These are phyloP conservation scores for Erebia ligea DNA, from an alignment of 2,888 invertebrate genomes.

Conservation along the genomic window DNA sequence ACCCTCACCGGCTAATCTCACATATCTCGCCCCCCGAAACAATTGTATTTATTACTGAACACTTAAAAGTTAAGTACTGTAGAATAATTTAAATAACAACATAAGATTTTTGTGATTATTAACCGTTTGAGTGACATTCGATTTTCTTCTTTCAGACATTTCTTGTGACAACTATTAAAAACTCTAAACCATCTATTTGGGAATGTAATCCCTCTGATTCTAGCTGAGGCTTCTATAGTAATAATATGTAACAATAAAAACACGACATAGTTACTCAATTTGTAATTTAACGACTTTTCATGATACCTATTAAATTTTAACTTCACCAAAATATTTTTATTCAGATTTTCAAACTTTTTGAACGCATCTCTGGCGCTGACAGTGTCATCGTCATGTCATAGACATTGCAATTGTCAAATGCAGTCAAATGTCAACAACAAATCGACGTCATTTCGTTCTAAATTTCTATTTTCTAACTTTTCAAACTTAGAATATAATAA, in stretches of 20 bases:
- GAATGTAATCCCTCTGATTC: too few relatives aligned
- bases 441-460: too few relatives aligned
- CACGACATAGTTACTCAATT: too few relatives aligned
- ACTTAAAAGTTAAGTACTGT: conserved; percentile 6
- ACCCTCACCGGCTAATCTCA: conserved; percentile 20
- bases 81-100: background rate
- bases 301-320: too few relatives aligned
- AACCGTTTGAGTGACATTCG: background rate
- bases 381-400: background rate
- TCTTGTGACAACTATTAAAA: background rate
- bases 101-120: background rate
- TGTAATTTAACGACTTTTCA: too few relatives aligned
- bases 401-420: background rate
- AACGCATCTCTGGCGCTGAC: background rate
- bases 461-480: too few relatives aligned
- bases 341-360: background rate
- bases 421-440: background rate
- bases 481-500: background rate
- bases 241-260: too few relatives aligned
- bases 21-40: conserved; percentile 27
- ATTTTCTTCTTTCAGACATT: conserved; percentile 2
- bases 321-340: too few relatives aligned
- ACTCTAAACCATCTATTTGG: background rate
- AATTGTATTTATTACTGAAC: background rate
- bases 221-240: too few relatives aligned